A percentile compares a stretch with the other conserved stretches of the same genome.
These are phyloP conservation scores for Salarias fasciatus DNA, from an alignment of 2,797 vertebrate species.

Conservation along the genomic window DNA sequence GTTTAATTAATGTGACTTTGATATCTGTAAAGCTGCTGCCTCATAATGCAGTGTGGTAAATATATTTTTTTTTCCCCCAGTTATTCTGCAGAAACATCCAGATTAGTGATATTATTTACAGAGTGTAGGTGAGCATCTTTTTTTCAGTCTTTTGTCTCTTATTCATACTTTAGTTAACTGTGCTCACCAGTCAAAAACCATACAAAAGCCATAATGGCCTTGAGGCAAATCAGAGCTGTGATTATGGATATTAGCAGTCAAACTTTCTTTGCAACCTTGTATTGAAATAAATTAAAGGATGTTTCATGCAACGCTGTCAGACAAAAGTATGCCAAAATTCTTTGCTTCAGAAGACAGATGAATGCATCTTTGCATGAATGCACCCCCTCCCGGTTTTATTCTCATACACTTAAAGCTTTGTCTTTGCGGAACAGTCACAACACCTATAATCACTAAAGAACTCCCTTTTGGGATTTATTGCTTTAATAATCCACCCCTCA, in stretches of 20 bases:
- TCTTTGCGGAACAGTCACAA: conserved; percentile 19
- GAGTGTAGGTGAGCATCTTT: not conserved
- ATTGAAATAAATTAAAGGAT: conserved; percentile 8
- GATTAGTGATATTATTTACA: too few species aligned
- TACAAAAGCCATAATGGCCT: not conserved
- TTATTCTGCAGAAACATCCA: not conserved
- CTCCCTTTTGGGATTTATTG: conserved; percentile 36
- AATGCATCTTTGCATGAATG: conserved; percentile 15
- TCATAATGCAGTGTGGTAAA: not conserved
- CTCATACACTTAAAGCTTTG: conserved; percentile 9
- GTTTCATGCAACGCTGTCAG: conserved; percentile 2
- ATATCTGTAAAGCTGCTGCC: not conserved
- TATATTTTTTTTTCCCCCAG: too few species aligned
- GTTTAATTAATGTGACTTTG: conserved; percentile 27
- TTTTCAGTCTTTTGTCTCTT: not conserved
- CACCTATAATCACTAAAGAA: conserved; percentile 12
- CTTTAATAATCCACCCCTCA: conserved; percentile 34
- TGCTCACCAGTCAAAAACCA: not conserved
- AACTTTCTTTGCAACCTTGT: not conserved
- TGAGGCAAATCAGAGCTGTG: not conserved
- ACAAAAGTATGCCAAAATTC: not conserved
- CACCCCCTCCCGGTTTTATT: conserved; percentile 10
- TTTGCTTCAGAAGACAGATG: conserved; percentile 1
- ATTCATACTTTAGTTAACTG: not conserved
- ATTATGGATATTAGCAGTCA: not conserved